Base-by-base conservation (phyloP, 2,888 invertebrate species). In the Tolmerus cingulatus region DNA sequence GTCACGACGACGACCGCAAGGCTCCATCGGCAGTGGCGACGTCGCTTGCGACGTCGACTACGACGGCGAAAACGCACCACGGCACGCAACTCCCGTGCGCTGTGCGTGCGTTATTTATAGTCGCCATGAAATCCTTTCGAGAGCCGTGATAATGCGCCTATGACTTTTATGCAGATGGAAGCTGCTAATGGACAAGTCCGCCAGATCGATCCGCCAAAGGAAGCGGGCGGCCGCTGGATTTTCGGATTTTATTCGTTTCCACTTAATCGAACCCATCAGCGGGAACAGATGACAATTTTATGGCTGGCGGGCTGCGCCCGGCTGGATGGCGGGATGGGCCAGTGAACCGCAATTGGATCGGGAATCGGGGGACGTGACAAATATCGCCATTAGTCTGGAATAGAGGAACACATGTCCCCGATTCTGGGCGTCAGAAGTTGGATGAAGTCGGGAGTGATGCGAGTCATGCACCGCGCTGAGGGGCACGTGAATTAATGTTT, bases 141-240 rank as follows among this genome's bases (percentile, higher is more conserved):
- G 74, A 34, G 27, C 74, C 76, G 79, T 87, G 84, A 82, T 88
- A 88, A 87, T 87, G 87, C 87, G 86, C 87, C 85, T 79, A 86
- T 87, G 85, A 88, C 86, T 76, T 88, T 87, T 87, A 87, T 87
- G 87, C 86, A 87, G 86, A 88, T 88, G 88, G 88, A 88, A 87
- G 81, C 87, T 87, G 88, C 87, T 81, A 87, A 88, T 86, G 86
- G 87, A 87, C 74, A 85, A 46, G 77, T 77, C 85, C 86, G 57
- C 57, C 82, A 74, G 23, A 87, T 87, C 86, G 57, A 82, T 74
- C 74, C 43, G 51, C n/a, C 77, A 27, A n/a, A 55, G 86, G 81
- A 51, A 85, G 46, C 37, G 74, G 74, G 66, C 74, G 57, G 74
- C 66, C 74, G 46, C 34, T 77, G 51, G 66, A 66, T 77, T 86